Base-by-base conservation (phyloP, 2,113 vertebrate genomes). In the Pholis gunnellus region DNA sequence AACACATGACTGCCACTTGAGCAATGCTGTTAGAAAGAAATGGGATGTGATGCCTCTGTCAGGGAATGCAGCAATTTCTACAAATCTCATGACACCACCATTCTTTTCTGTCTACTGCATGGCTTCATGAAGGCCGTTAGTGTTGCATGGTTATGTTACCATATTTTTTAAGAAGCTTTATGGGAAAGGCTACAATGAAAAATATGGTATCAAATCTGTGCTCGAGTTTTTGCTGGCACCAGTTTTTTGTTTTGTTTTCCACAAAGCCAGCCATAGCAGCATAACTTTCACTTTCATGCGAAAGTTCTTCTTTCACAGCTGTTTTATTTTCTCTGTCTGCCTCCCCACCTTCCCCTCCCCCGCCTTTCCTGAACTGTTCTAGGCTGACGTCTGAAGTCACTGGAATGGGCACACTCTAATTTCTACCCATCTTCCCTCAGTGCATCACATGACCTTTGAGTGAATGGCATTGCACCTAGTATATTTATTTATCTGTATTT, bases 321-420 rank as follows among this genome's bases (percentile, higher is more conserved):
- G 82, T 92, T 93, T 93, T 88, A 85, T 91, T 90, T 95, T 95
- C 92, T 95, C 91, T 95, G 92, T 94, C 66, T 91, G 72, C 77
- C 89, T 54, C 75, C 48, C 69, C 15, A 2, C 64, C 15, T 88
- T 76, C 1, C 5, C 70, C 42, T 22, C 77, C 46, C 31, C 17
- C 90, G 57, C 76, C 68, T 70, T 48, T 72, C 86, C 80, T 95
- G 88, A 84, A 95, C 92, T 96, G 86, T 96, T 97, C 91, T 95
- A 99, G 97, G 97, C 97, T 99, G 96, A 99, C 97, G 82, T 98
- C 98, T 90, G 98, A 99, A 96, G 97, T 99, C 96, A 99, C 97
- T 93, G 97, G 97, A 96, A 99, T 98, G 97, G 97, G 97, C 74
- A 94, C 97, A 60, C 96, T 98, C 93, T 99, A 96, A 96, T 94